A percentile compares a stretch with the other conserved stretches of the same genome.
Evolutionary conservation across 2,888 invertebrate species (phyloP).

Genomic region (Villa cingulata): DNA sequence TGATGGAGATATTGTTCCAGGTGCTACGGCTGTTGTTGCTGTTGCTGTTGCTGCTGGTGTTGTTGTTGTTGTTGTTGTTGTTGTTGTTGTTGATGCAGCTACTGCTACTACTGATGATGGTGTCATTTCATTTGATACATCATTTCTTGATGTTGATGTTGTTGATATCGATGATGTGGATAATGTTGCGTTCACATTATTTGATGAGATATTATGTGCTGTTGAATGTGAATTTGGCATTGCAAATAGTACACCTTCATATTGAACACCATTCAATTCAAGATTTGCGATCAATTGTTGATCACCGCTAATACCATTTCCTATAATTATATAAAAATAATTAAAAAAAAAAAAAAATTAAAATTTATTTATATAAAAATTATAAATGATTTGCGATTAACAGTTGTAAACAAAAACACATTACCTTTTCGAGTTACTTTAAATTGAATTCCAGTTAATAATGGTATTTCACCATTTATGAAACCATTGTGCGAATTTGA

Average conservation of each 20-base stretch:
- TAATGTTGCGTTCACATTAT: no score
- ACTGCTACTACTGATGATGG: background rate
- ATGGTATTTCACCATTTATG: slow-evolving; percentile 13
- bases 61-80: background rate
- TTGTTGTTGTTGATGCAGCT: background rate
- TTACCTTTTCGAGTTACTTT: slow-evolving; percentile 79
- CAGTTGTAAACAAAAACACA: no score
- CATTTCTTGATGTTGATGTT: background rate
- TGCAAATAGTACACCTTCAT: slow-evolving; percentile 86
- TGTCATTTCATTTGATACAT: background rate
- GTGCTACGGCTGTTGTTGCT: background rate
- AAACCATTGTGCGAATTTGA: slow-evolving; percentile 11
- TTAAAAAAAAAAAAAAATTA: no score
- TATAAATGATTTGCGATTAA: no score
- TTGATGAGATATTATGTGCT: background rate
- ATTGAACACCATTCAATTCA: slow-evolving; percentile 90
- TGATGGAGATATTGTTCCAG: background rate
- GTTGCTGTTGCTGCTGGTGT: no score
- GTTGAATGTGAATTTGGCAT: slow-evolving; percentile 20
- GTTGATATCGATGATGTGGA: background rate
- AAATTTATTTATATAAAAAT: no score
- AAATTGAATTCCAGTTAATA: slow-evolving; percentile 41
- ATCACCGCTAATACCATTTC: slow-evolving; percentile 68
- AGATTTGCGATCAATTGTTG: slow-evolving; percentile 87
- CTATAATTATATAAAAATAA: slow-evolving; percentile 38